A percentile compares a stretch with the other conserved stretches of the same genome.
These are phyloP conservation scores for Pantherophis alleghaniensis DNA, from an alignment of 2,797 vertebrate species.

Conservation along the genomic window DNA sequence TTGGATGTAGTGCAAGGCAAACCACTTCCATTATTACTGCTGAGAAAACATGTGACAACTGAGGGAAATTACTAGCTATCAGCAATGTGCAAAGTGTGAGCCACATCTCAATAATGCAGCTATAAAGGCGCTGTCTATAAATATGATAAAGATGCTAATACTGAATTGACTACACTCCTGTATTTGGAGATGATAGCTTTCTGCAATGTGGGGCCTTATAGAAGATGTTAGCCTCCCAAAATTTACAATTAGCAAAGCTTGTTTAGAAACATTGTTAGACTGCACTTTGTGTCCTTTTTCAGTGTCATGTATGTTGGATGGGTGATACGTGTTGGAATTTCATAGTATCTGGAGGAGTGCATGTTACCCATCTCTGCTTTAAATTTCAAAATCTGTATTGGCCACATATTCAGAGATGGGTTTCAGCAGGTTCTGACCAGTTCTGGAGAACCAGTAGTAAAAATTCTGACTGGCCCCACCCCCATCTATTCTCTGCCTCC, in stretches of 20 bases:
- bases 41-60: neutral
- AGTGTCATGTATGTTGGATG: neutral
- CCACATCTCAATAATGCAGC: neutral
- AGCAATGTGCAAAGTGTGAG: neutral
- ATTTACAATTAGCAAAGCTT: neutral
- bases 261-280: neutral
- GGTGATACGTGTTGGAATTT: neutral
- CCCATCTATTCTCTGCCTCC: too few relatives aligned
- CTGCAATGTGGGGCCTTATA: neutral
- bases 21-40: neutral
- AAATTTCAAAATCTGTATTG: neutral
- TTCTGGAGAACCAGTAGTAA: too few relatives aligned
- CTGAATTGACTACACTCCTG: too few relatives aligned
- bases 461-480: too few relatives aligned
- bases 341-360: neutral
- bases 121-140: neutral
- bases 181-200: neutral
- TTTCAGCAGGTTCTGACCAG: too few relatives aligned
- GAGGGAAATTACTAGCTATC: neutral
- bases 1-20: neutral
- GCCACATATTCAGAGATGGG: neutral
- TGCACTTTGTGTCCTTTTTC: neutral
- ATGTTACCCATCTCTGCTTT: neutral
- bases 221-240: neutral
- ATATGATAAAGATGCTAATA: neutral